These are phyloP conservation scores for Psittacula derbiana DNA, from an alignment of 2,797 vertebrate genomes.

Conservation along the genomic window DNA sequence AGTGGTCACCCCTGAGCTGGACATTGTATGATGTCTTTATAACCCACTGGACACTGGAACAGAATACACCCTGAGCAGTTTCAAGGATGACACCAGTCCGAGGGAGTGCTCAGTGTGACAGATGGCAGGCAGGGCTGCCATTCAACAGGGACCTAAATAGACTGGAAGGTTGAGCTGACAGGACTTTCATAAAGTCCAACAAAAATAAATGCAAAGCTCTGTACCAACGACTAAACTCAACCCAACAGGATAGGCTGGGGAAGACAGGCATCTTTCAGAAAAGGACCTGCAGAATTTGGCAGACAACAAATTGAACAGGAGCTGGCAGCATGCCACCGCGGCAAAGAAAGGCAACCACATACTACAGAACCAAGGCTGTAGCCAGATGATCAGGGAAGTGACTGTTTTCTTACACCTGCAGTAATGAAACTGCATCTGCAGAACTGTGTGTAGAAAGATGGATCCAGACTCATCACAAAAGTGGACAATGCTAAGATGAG, in stretches of 20 bases:
- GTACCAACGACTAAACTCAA: background rate
- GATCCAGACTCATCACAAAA: background rate
- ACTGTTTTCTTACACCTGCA: background rate
- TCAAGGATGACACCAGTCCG: background rate
- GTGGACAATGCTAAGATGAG: background rate
- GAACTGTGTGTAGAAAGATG: background rate
- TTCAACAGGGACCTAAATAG: background rate
- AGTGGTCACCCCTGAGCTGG: background rate
- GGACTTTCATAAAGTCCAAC: background rate
- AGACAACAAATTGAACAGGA: background rate
- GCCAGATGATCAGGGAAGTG: background rate
- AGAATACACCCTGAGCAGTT: background rate
- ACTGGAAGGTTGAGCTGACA: background rate
- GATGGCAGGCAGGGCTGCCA: background rate
- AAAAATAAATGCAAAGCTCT: background rate
- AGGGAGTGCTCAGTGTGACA: background rate
- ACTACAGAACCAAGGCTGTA: background rate
- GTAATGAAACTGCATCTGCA: background rate
- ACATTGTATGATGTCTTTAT: background rate
- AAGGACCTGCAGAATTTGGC: background rate
- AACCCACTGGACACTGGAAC: background rate
- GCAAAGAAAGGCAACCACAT: fast-evolving
- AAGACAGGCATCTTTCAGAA: background rate
- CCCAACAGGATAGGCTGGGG: background rate
- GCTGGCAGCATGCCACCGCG: background rate